Percentiles rank a stretch among this genome's conserved stretches.
These are phyloP conservation scores for Ophion costatus DNA, from an alignment of 2,888 invertebrate species.

Conservation along the genomic window DNA sequence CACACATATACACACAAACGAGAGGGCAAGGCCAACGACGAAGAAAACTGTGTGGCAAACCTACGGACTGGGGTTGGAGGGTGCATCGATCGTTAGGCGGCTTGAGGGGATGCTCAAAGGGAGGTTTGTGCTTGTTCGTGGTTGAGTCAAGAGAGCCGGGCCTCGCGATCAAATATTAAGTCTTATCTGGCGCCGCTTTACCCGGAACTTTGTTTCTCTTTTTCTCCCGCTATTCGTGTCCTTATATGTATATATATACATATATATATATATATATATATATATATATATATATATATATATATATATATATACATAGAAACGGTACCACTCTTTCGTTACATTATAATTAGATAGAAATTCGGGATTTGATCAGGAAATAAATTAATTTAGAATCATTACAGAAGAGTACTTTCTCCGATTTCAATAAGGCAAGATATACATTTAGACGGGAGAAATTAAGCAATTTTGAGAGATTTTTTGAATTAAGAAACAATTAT, in stretches of 20 bases:
- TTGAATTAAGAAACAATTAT: too few species aligned
- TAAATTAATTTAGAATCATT: too few species aligned
- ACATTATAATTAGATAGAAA: too few species aligned
- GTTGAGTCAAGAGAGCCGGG: constrained; percentile 77
- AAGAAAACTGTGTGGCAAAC: constrained; percentile 41
- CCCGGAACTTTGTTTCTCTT: constrained; percentile 73
- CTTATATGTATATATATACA: constrained; percentile 7
- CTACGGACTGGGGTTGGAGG: constrained; percentile 28
- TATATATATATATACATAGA: too few species aligned
- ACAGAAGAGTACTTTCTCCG: too few species aligned
- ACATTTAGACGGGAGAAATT: too few species aligned
- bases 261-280: neutral
- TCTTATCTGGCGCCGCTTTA: constrained; percentile 82
- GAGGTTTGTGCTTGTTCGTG: constrained; percentile 72
- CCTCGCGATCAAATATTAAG: constrained; percentile 82
- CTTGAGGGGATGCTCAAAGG: constrained; percentile 57
- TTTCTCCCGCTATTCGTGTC: constrained; percentile 47
- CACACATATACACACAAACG: constrained; percentile 15
- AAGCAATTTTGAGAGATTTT: too few species aligned
- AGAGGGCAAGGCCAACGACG: constrained; percentile 53
- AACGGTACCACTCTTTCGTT: too few species aligned
- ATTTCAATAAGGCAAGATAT: too few species aligned
- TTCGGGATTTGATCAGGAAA: too few species aligned
- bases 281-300: too few species aligned
- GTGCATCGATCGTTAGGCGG: constrained; percentile 69